A percentile compares a stretch with the other conserved stretches of the same genome.
Conservation (phyloP, 1,140 invertebrate species). For the Dolichoris vasculosae region DNA sequence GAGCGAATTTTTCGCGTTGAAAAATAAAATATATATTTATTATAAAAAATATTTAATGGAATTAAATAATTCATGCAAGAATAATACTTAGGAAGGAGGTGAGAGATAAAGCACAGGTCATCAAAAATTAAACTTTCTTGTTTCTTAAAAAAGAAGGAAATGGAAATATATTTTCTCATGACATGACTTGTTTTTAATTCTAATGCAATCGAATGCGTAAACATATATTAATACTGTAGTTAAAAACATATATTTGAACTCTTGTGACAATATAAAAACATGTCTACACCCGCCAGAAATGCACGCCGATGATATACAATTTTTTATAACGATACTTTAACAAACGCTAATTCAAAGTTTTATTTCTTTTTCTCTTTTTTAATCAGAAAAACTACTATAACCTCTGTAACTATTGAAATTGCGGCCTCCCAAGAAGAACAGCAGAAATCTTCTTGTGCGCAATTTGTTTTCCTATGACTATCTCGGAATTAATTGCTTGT, state of each 20-base stretch:
- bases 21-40: neutral
- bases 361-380: neutral
- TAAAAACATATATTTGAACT: neutral
- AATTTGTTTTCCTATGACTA: slow-evolving; percentile 40
- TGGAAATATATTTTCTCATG: neutral
- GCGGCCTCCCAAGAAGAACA: slow-evolving; percentile 26
- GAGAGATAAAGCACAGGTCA: neutral
- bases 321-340: slow-evolving; percentile 43
- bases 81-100: neutral
- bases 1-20: neutral
- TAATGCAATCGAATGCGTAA: neutral
- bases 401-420: neutral
- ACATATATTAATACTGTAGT: no score
- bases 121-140: neutral
- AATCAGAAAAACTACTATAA: neutral
- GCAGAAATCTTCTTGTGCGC: neutral
- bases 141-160: neutral
- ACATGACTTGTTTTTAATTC: neutral
- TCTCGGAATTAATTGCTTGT: slow-evolving; percentile 7
- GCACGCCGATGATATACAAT: slow-evolving; percentile 24
- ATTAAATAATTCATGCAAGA: neutral
- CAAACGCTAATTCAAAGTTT: neutral
- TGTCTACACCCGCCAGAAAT: slow-evolving; percentile 33
- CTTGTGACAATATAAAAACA: neutral
- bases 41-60: neutral